Percentiles rank a stretch among this genome's conserved stretches.
phyloP scores from a whole-genome alignment of 2,888 invertebrate genomes.

The Homarus gammarus region DNA sequence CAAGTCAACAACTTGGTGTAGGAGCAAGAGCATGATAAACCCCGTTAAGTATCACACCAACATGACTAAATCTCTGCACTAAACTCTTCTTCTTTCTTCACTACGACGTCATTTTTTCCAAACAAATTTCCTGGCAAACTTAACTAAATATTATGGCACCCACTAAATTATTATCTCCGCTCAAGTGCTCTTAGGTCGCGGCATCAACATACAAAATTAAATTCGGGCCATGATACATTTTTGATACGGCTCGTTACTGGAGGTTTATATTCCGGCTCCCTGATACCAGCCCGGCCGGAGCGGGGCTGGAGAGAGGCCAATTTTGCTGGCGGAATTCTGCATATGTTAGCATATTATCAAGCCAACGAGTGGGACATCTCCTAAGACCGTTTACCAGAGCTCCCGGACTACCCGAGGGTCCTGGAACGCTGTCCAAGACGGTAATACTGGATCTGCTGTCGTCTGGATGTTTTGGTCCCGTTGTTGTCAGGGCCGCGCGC shows the following conservation, averaged over 20 bases:
- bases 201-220: conserved; percentile 47
- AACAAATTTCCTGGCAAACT: neutral
- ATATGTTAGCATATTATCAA: conserved; percentile 69
- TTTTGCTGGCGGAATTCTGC: conserved; percentile 64
- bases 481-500: neutral
- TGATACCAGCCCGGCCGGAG: conserved; percentile 38
- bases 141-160: conserved; percentile 52
- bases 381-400: conserved; percentile 44
- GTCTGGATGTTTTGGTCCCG: neutral
- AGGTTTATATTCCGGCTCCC: conserved; percentile 42
- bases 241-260: conserved; percentile 55
- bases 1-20: neutral
- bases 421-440: neutral
- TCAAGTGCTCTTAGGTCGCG: conserved; percentile 49
- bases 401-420: conserved; percentile 7
- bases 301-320: conserved; percentile 40
- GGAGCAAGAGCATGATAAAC: neutral
- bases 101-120: neutral
- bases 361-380: conserved; percentile 46
- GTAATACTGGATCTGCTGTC: neutral
- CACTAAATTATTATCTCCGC: conserved; percentile 45
- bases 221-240: conserved; percentile 52
- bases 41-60: neutral
- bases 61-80: neutral
- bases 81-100: neutral